Conservation (phyloP, 1,140 invertebrate species). For the Caenorhabditis briggsae region DNA sequence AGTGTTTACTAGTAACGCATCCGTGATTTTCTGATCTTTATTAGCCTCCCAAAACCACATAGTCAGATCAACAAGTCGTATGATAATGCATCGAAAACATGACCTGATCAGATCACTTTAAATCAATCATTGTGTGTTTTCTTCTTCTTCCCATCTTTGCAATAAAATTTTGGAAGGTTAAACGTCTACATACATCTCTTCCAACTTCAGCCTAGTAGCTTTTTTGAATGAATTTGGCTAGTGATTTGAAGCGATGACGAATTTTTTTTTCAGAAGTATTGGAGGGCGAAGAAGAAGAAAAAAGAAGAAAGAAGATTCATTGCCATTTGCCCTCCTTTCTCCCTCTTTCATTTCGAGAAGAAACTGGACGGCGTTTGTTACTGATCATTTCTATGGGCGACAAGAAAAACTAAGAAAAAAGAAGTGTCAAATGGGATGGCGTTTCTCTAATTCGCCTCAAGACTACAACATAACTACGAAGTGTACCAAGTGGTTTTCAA, state of each 20-base stretch:
- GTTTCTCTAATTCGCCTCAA: not conserved
- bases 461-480: conserved; percentile 8
- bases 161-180: conserved; percentile 9
- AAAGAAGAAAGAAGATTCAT: not conserved
- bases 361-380: conserved; percentile 44
- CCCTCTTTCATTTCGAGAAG: not conserved
- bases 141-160: not conserved
- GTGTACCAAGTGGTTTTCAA: conserved; percentile 11
- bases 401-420: not conserved
- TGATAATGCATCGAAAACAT: conserved; percentile 19
- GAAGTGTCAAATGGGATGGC: not conserved
- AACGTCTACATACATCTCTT: conserved; percentile 14
- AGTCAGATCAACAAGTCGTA: conserved; percentile 30
- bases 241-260: conserved; percentile 6
- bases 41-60: not conserved
- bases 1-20: not conserved
- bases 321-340: conserved; percentile 8
- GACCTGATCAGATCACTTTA: conserved; percentile 43
- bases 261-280: conserved; percentile 19
- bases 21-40: not conserved
- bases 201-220: conserved; percentile 2
- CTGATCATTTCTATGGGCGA: conserved; percentile 21
- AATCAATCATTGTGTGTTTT: not conserved
- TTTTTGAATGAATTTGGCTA: not conserved
- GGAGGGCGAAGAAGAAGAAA: not conserved